Evolutionary conservation across 2,797 vertebrate genomes (phyloP), one percentile per base, ranked within the genome.

Genomic region (Neostethus bicornis): DNA sequence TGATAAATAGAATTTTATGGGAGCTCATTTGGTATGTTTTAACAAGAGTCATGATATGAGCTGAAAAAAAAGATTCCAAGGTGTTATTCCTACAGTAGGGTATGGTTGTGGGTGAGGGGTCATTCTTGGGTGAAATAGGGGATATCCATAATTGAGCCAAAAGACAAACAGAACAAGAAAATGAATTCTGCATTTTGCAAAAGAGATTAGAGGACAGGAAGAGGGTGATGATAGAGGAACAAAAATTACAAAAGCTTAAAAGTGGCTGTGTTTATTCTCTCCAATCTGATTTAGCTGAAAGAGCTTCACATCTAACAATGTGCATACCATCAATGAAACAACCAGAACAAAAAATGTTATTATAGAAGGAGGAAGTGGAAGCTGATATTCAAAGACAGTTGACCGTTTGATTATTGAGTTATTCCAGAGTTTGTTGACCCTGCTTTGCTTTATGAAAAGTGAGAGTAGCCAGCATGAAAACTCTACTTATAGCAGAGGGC

Each of bases 1-100:
- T 70, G 63, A 77, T 79, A 53, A 80, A 75, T 76, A 26, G 41
- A 14, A 21, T 73, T 87, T 87, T 52, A 84, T 59, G 49, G 54
- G 57, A 50, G 51, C 34, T 55, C 28, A 46, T 59, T 77, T 51
- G 48, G 67, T 52, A 52, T 44, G 63, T 41, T 58, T 68, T 63
- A 14, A 41, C 17, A 49, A 56, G 70, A 75, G 79, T 80, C 77
- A 71, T 59, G 51, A 13, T 77, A 71, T 59, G 51, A 13, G 25
- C 48, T 48, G 31, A 39, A 13, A 52, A 74, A 70, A 4, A 5
- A 43, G 74, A n/a, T n/a, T n/a, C n/a, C n/a, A n/a, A n/a, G n/a
- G n/a, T n/a, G n/a, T n/a, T n/a, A n/a, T n/a, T n/a, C 47, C 42
- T 49, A 32, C 21, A 37, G 45, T 59, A 41, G 67, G 62, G 67